A percentile compares a stretch with the other conserved stretches of the same genome.
Conservation (phyloP, 1,140 invertebrate genomes). For the Araneus ventricosus region DNA sequence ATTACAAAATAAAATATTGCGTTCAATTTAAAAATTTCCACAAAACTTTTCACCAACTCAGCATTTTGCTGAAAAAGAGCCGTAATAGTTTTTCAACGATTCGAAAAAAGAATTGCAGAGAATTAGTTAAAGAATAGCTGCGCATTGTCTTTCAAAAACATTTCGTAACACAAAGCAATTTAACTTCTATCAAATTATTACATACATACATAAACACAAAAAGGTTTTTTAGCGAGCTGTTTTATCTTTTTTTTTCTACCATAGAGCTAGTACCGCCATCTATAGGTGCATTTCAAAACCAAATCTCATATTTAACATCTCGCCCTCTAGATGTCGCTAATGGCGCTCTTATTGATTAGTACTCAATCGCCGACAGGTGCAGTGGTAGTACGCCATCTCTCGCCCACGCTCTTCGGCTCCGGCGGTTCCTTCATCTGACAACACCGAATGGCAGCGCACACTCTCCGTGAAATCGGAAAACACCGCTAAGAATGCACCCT, state of each 20-base stretch:
- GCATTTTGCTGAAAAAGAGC: too few relatives aligned
- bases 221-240: too few relatives aligned
- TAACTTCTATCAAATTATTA: too few relatives aligned
- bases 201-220: too few relatives aligned
- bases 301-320: not conserved
- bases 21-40: too few relatives aligned
- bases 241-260: not conserved
- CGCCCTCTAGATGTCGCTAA: not conserved
- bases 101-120: too few relatives aligned
- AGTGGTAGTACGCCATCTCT: slow-evolving; percentile 15
- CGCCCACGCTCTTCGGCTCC: not conserved
- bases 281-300: not conserved
- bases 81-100: too few relatives aligned
- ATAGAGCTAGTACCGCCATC: not conserved
- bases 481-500: not conserved
- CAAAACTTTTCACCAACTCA: too few relatives aligned
- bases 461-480: not conserved
- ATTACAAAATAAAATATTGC: too few relatives aligned
- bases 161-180: too few relatives aligned
- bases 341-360: not conserved
- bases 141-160: too few relatives aligned
- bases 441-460: not conserved
- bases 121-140: too few relatives aligned
- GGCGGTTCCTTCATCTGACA: not conserved
- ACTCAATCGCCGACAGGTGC: not conserved